These are phyloP conservation scores for Trachelus troglodyta DNA, from an alignment of 2,888 invertebrate genomes.

Conservation along the genomic window DNA sequence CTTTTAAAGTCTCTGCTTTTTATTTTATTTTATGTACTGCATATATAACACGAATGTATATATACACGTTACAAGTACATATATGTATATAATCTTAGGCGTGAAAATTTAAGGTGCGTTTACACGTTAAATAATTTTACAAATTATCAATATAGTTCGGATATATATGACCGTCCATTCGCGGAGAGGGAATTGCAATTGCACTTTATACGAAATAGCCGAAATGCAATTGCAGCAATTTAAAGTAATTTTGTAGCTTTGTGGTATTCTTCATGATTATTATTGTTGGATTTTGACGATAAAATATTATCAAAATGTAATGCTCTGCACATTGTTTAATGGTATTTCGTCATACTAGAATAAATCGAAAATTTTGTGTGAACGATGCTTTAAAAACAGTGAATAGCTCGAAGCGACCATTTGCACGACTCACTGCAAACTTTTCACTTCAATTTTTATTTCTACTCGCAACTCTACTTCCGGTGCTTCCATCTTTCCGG, in stretches of 20 bases:
- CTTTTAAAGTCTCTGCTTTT: not conserved
- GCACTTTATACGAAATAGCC: no score
- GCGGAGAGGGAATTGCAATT: no score
- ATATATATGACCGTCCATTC: no score
- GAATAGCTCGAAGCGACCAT: not conserved
- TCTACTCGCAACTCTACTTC: not conserved
- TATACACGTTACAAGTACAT: not conserved
- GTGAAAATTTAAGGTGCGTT: constrained; percentile 18
- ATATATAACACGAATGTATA: not conserved
- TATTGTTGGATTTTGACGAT: not conserved
- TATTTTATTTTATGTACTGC: not conserved
- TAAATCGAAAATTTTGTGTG: not conserved
- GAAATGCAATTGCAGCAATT: no score
- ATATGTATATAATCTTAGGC: not conserved
- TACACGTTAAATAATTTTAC: no score
- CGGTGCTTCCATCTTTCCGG: not conserved
- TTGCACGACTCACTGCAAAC: not conserved
- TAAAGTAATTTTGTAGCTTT: no score
- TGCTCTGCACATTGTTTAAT: not conserved
- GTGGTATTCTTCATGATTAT: not conserved
- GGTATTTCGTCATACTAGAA: not conserved
- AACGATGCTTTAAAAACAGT: not conserved
- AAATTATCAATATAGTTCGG: no score
- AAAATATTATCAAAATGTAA: not conserved
- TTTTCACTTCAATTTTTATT: not conserved